These are phyloP conservation scores for Achatina immaculata DNA, from an alignment of 1,140 invertebrate species.

Conservation along the genomic window DNA sequence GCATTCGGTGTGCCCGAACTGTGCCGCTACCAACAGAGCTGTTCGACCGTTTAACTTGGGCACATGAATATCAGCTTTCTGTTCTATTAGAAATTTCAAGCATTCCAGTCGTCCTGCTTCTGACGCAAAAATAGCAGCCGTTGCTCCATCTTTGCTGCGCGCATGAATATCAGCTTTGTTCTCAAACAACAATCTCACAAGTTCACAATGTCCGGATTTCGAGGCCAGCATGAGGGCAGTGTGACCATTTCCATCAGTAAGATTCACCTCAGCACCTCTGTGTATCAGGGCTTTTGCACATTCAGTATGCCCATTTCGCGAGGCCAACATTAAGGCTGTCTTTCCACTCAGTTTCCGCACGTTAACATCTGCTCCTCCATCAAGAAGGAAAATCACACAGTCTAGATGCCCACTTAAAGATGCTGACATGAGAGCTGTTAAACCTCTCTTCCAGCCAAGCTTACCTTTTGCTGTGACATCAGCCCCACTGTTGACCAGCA, in stretches of 20 bases:
- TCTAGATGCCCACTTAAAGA: not conserved
- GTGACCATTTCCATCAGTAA: not conserved
- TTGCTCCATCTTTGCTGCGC: not conserved
- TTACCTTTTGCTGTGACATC: not conserved
- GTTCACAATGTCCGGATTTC: not conserved
- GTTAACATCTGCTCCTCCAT: not conserved
- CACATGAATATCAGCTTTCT: not conserved
- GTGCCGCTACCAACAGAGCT: not conserved
- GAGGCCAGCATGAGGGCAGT: not conserved
- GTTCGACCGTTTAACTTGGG: not conserved
- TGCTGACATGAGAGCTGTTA: constrained; percentile 7
- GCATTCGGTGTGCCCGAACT: not conserved
- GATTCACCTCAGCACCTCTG: constrained; percentile 5
- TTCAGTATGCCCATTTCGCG: not conserved
- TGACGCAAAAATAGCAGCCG: not conserved
- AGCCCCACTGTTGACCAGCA: not conserved
- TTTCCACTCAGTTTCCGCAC: not conserved
- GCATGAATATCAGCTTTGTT: not conserved
- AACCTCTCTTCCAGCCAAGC: not conserved
- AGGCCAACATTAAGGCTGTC: not conserved
- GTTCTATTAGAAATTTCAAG: not conserved
- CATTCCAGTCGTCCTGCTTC: not conserved
- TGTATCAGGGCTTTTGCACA: not conserved
- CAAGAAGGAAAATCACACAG: not conserved
- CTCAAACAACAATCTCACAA: not conserved